These are phyloP conservation scores for Tubulanus polymorphus DNA, from an alignment of 2,888 invertebrate genomes.

Conservation along the genomic window DNA sequence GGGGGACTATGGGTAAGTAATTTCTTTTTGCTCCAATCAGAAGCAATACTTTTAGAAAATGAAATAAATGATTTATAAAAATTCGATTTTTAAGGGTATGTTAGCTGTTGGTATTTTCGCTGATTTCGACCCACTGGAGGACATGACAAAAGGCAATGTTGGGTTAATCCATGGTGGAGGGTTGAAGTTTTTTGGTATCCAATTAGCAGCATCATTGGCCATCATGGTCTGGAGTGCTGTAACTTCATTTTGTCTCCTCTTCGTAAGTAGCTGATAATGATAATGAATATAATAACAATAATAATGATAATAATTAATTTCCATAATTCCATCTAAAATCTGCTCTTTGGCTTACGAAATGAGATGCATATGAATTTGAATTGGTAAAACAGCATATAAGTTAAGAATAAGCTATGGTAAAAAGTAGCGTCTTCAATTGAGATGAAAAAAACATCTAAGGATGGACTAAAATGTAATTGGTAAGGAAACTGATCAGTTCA, in stretches of 20 bases:
- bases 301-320: no score
- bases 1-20: slow-evolving; percentile 28
- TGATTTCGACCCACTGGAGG: slow-evolving; percentile 70
- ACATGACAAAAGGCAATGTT: slow-evolving; percentile 64
- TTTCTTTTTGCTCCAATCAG: no score
- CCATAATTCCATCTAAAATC: neutral
- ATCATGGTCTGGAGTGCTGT: slow-evolving; percentile 71
- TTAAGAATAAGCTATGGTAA: no score
- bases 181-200: slow-evolving; percentile 81
- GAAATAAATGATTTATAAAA: no score
- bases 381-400: no score
- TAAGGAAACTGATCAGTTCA: no score
- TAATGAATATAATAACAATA: no score
- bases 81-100: slow-evolving; percentile 62
- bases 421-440: no score
- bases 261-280: slow-evolving; percentile 56
- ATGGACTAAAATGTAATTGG: no score
- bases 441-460: no score
- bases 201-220: slow-evolving; percentile 69
- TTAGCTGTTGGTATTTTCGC: slow-evolving; percentile 88
- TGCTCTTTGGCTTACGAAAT: neutral
- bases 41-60: no score
- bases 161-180: slow-evolving; percentile 68
- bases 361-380: neutral
- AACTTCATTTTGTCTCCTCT: slow-evolving; percentile 70